Evolutionary conservation across 1,140 invertebrate genomes (phyloP).

Genomic region (Zophobas atratus): DNA sequence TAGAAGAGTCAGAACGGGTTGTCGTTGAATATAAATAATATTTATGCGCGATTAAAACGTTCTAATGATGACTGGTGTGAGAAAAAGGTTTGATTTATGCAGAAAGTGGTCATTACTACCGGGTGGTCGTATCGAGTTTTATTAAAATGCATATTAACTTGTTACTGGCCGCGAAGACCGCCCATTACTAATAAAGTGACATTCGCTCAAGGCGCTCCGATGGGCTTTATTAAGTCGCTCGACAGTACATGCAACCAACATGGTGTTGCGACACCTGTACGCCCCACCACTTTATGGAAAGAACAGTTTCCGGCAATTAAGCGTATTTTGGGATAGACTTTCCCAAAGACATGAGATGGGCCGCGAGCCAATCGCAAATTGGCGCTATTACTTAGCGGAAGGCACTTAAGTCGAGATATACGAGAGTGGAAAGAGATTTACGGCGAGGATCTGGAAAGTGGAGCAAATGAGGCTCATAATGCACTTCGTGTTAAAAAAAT

Average conservation of each 20-base stretch:
- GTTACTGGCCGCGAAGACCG: slow-evolving; percentile 61
- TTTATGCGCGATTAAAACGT: slow-evolving; percentile 59
- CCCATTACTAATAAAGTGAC: slow-evolving; percentile 66
- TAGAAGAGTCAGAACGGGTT: slow-evolving; percentile 45
- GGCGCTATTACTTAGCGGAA: slow-evolving; percentile 51
- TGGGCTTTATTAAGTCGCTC: slow-evolving; percentile 21
- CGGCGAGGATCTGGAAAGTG: no score
- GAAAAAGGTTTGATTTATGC: slow-evolving; percentile 65
- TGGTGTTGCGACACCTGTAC: neutral
- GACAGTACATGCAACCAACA: neutral
- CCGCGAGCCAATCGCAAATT: slow-evolving; percentile 57
- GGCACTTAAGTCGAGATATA: no score
- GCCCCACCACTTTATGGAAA: neutral
- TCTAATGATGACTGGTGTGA: slow-evolving; percentile 63
- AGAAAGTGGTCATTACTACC: slow-evolving; percentile 64
- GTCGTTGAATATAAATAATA: slow-evolving; percentile 55
- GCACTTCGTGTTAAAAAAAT: no score
- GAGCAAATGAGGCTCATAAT: no score
- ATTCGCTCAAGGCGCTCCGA: slow-evolving; percentile 60
- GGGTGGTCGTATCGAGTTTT: slow-evolving; percentile 64
- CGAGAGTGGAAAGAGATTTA: no score
- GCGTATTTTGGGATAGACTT: slow-evolving; percentile 32
- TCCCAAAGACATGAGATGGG: slow-evolving; percentile 47
- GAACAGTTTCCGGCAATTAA: neutral
- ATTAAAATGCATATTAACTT: slow-evolving; percentile 68